These are phyloP conservation scores for Phallusia fumigata DNA, from an alignment of 23 tunicate genomes.

Conservation along the genomic window DNA sequence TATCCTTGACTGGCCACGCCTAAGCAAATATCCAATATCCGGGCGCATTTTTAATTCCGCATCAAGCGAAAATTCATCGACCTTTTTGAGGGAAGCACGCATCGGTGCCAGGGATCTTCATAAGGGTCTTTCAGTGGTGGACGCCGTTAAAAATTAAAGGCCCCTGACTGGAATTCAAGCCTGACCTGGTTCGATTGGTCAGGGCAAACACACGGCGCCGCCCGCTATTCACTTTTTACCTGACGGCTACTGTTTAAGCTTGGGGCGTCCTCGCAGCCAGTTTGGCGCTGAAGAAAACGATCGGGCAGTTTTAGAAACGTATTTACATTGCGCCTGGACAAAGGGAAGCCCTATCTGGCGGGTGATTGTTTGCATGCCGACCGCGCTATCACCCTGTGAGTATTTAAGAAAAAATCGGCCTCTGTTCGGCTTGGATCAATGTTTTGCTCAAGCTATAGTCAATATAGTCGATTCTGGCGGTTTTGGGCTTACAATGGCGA, in stretches of 20 bases:
- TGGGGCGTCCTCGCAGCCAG: not conserved
- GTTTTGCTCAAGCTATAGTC: too few species aligned
- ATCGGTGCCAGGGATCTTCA: too few species aligned
- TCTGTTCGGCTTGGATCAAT: not conserved
- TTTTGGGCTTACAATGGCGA: too few species aligned
- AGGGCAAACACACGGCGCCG: conserved; percentile 1
- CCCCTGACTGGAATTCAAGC: not conserved
- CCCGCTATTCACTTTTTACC: not conserved
- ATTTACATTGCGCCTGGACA: not conserved
- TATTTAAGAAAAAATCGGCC: not conserved
- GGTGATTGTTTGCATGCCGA: not conserved
- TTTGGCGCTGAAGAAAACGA: not conserved
- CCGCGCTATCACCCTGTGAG: not conserved
- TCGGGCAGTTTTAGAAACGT: not conserved
- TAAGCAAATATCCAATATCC: not conserved
- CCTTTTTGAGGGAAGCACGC: too few species aligned
- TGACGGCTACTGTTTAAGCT: not conserved
- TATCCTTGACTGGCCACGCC: not conserved
- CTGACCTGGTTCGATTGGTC: not conserved
- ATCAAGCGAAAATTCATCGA: not conserved
- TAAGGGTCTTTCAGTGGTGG: not conserved
- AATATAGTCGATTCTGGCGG: too few species aligned
- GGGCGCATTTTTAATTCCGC: not conserved
- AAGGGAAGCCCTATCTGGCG: not conserved
- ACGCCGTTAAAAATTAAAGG: conserved; percentile 3